phyloP scores from a whole-genome alignment of 1,140 invertebrate species.

The Nasonia longicornis region DNA sequence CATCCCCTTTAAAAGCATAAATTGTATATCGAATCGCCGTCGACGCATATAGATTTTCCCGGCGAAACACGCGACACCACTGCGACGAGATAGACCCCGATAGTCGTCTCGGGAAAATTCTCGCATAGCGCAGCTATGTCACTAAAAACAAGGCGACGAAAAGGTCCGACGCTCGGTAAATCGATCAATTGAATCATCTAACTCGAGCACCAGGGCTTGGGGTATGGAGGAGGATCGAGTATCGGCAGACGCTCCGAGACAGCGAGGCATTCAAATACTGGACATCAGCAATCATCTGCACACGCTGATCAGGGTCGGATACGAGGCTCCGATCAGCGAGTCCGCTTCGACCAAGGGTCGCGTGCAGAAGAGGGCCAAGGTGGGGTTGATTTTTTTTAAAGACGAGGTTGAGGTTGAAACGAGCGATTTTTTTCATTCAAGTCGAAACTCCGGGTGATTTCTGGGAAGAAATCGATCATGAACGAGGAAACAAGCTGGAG shows the following conservation, averaged over 20 bases:
- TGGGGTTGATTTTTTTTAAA: background rate
- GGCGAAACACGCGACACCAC: no score
- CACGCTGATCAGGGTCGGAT: background rate
- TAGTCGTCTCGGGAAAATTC: background rate
- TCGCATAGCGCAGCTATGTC: background rate
- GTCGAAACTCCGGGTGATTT: no score
- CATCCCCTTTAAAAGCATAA: background rate
- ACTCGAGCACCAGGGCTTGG: background rate
- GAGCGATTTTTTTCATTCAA: background rate
- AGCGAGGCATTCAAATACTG: constrained; percentile 5
- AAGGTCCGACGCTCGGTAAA: background rate
- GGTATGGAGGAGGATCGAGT: background rate
- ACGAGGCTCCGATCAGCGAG: background rate
- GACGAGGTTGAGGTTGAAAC: no score
- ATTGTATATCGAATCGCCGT: background rate
- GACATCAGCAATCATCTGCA: constrained; percentile 11
- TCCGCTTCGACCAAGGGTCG: background rate
- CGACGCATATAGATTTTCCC: background rate
- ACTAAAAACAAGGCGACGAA: background rate
- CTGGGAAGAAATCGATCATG: background rate
- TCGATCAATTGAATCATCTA: background rate
- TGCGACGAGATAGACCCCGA: no score
- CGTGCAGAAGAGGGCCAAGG: background rate
- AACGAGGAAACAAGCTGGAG: constrained; percentile 14
- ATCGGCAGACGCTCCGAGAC: background rate